Evolutionary conservation across 1,140 invertebrate genomes (phyloP).

Genomic region (Coboldia fuscipes): DNA sequence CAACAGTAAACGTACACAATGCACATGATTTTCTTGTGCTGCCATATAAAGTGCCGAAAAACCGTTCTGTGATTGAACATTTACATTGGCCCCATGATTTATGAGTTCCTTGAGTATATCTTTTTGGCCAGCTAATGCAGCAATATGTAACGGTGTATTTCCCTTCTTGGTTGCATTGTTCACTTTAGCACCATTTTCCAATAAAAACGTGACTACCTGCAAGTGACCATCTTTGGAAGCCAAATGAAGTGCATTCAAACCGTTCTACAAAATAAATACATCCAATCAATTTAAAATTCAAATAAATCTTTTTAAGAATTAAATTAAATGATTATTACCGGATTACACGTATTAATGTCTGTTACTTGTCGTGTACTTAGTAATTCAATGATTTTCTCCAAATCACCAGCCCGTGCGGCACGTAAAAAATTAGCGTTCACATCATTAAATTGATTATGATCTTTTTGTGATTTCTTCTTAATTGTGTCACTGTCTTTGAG

Average conservation of each 20-base stretch:
- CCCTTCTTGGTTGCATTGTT: slow-evolving; percentile 99
- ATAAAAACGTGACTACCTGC: slow-evolving; percentile 76
- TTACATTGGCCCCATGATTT: slow-evolving; percentile 77
- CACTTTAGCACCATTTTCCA: slow-evolving; percentile 76
- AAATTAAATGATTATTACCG: slow-evolving; percentile 31
- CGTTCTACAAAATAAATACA: slow-evolving; percentile 51
- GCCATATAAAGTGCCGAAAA: slow-evolving; percentile 99
- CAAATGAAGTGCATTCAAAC: slow-evolving; percentile 90
- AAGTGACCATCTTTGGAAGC: slow-evolving; percentile 96
- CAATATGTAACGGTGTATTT: slow-evolving; percentile 97
- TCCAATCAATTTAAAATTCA: background rate
- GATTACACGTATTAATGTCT: slow-evolving; percentile 96
- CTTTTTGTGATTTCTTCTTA: too few species aligned
- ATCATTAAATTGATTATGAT: too few species aligned
- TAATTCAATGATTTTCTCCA: slow-evolving; percentile 87
- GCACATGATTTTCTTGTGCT: slow-evolving; percentile 94
- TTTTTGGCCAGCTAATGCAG: slow-evolving; percentile 89
- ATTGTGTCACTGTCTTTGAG: too few species aligned
- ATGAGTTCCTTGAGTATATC: slow-evolving; percentile 82
- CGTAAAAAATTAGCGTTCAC: slow-evolving; percentile 70
- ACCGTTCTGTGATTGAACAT: slow-evolving; percentile 91
- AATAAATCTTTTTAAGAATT: background rate
- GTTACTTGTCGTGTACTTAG: slow-evolving; percentile 65
- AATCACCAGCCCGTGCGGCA: slow-evolving; percentile 87
- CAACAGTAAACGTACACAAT: slow-evolving; percentile 80